These are phyloP conservation scores for Protosalanx chinensis DNA, from an alignment of 2,797 vertebrate genomes.

Conservation along the genomic window DNA sequence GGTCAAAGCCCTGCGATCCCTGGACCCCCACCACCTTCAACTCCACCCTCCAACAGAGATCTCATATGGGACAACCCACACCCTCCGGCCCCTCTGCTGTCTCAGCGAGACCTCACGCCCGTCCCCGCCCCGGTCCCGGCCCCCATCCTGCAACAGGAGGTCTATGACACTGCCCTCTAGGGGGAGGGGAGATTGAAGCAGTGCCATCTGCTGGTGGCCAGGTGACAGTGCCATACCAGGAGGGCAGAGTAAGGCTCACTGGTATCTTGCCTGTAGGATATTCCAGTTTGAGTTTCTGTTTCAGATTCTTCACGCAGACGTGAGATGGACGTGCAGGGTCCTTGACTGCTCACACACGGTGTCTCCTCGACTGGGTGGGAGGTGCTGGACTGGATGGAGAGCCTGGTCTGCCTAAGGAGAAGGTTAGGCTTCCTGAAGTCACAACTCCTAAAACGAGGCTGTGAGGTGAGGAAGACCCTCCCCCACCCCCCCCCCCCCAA, in stretches of 20 bases:
- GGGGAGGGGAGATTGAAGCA: constrained; percentile 21
- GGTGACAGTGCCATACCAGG: constrained; percentile 55
- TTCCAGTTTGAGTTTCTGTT: constrained; percentile 56
- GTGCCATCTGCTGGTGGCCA: constrained; percentile 34
- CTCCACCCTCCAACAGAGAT: constrained; percentile 65
- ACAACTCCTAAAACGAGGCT: constrained; percentile 39
- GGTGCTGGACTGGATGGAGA: constrained; percentile 19
- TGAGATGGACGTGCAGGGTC: constrained; percentile 36
- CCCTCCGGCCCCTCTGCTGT: constrained; percentile 52
- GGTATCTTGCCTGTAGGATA: constrained; percentile 39
- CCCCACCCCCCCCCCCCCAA: background rate
- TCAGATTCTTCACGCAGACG: constrained; percentile 44
- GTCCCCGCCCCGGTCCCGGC: constrained; percentile 30
- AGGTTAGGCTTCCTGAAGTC: constrained; percentile 16
- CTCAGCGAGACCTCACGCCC: constrained; percentile 47
- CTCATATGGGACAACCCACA: constrained; percentile 71
- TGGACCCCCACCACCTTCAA: constrained; percentile 59
- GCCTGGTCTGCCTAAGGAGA: constrained; percentile 14
- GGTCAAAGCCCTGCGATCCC: constrained; percentile 70
- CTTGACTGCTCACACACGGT: constrained; percentile 31
- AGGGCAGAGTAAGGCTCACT: constrained; percentile 42
- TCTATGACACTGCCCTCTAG: constrained; percentile 94
- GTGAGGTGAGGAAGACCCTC: constrained; percentile 27
- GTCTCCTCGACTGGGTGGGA: constrained; percentile 24
- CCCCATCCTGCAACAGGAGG: constrained; percentile 75